Percentiles rank a stretch among this genome's conserved stretches.
phyloP scores from a whole-genome alignment of 2,888 invertebrate species.

The Xanthia togata region DNA sequence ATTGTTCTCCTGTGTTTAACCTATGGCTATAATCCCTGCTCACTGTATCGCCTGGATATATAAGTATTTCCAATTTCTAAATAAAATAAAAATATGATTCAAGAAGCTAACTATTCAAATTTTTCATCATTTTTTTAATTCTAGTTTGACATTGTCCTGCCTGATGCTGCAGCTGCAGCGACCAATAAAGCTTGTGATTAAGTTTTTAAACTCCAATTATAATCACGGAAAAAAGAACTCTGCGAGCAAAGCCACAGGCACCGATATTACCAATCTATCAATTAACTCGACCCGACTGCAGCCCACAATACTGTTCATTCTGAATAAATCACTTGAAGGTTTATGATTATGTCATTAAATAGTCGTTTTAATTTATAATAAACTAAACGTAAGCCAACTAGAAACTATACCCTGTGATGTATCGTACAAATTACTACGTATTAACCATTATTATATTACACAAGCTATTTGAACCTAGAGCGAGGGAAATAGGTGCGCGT shows the following conservation, averaged over 20 bases:
- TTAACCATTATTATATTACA: constrained; percentile 47
- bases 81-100: background rate
- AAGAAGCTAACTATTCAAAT: background rate
- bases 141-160: background rate
- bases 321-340: constrained; percentile 27
- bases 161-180: background rate
- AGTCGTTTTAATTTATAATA: constrained; percentile 20
- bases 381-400: constrained; percentile 16
- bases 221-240: constrained; percentile 5
- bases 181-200: background rate
- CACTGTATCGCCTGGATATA: no score
- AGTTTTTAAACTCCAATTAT: background rate
- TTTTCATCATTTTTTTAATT: no score
- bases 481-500: constrained; percentile 49
- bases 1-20: no score
- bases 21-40: no score
- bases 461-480: constrained; percentile 41
- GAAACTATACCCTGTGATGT: constrained; percentile 38
- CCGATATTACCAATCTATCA: constrained; percentile 14
- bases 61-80: no score
- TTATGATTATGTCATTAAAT: constrained; percentile 40
- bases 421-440: constrained; percentile 44
- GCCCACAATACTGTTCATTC: constrained; percentile 16
- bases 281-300: constrained; percentile 27
- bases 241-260: constrained; percentile 5